A percentile compares a stretch with the other conserved stretches of the same genome.
Conservation (phyloP, 1,140 invertebrate genomes). For the Halotydeus destructor region DNA sequence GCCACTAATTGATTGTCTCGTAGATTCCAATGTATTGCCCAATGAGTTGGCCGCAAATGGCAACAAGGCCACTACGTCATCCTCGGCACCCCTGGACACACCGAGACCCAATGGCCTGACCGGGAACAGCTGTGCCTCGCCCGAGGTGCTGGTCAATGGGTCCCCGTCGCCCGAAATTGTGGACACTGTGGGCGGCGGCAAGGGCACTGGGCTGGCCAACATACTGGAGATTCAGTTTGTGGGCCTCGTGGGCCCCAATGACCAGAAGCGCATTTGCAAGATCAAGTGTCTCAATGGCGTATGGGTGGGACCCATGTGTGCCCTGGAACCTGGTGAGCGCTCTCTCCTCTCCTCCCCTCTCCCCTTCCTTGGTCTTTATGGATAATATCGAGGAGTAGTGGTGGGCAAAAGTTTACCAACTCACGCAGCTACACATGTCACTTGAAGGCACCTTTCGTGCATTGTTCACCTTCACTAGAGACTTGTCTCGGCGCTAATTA, state of each 20-base stretch:
- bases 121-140: conserved; percentile 14
- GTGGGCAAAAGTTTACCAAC: too few relatives aligned
- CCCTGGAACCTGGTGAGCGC: conserved; percentile 27
- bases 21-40: background rate
- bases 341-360: background rate
- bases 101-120: background rate
- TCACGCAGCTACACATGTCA: too few relatives aligned
- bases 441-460: too few relatives aligned
- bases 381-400: too few relatives aligned
- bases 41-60: background rate
- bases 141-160: conserved; percentile 18
- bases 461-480: too few relatives aligned
- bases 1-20: background rate
- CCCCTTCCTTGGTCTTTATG: too few relatives aligned
- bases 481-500: too few relatives aligned
- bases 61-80: background rate
- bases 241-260: conserved; percentile 37
- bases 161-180: conserved; percentile 11
- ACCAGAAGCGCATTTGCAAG: conserved; percentile 46
- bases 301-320: conserved; percentile 51
- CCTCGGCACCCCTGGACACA: background rate
- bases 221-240: conserved; percentile 32
- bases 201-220: conserved; percentile 12
- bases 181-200: conserved; percentile 6
- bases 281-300: conserved; percentile 54